Evolutionary conservation across 2,888 invertebrate species (phyloP).

Genomic region (Odontocolon sp.): DNA sequence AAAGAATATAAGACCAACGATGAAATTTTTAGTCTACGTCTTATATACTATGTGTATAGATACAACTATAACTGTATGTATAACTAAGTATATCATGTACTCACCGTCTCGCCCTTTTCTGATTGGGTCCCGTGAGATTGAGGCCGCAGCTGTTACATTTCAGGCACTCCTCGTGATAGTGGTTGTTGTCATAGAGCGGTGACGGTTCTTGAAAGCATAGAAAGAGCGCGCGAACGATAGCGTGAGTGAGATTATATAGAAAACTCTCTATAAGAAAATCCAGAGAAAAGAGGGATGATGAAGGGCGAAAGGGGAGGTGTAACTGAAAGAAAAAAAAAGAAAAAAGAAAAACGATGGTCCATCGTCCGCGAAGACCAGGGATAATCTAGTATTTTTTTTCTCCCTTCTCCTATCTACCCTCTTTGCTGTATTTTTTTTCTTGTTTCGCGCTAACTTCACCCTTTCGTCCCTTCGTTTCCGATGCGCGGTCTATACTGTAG

Average conservation of each 20-base stretch:
- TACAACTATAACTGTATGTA: too few relatives aligned
- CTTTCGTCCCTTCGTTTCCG: background rate
- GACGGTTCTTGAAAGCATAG: conserved; percentile 89
- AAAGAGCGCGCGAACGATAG: conserved; percentile 33
- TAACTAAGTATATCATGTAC: too few relatives aligned
- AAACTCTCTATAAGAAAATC: background rate
- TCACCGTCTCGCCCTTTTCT: conserved; percentile 82
- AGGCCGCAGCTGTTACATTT: conserved; percentile 97
- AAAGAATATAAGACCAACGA: too few relatives aligned
- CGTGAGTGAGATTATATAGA: conserved; percentile 8
- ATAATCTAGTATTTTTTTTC: conserved; percentile 5
- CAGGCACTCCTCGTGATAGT: conserved; percentile 98
- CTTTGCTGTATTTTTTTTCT: background rate
- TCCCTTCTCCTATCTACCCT: background rate
- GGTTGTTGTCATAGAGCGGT: conserved; percentile 96
- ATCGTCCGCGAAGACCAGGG: background rate
- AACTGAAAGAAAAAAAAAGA: background rate
- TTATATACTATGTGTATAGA: too few relatives aligned
- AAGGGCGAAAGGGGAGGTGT: background rate
- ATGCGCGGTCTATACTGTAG: background rate
- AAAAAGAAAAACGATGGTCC: background rate
- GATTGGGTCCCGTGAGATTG: conserved; percentile 95
- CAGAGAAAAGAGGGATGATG: background rate
- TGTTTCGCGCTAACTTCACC: background rate
- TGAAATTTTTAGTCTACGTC: too few relatives aligned